phyloP scores from a whole-genome alignment of 1,140 invertebrate genomes.

The Venustaconcha ellipsiformis region DNA sequence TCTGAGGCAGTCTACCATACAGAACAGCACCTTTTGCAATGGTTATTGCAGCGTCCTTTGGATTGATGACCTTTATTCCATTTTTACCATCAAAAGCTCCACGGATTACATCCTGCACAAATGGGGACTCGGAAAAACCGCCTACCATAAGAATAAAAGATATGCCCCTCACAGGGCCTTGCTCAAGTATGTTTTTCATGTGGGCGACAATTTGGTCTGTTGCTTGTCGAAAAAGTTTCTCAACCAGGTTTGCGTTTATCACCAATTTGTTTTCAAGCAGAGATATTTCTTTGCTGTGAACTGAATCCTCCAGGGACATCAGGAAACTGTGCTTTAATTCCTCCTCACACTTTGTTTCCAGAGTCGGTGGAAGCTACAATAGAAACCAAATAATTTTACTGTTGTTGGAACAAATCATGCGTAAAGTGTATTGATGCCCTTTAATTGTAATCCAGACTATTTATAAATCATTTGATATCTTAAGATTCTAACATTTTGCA shows the following conservation, averaged over 20 bases:
- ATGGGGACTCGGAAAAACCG: slow-evolving; percentile 17
- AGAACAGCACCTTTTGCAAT: slow-evolving; percentile 21
- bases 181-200: slow-evolving; percentile 5
- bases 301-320: background rate
- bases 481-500: too few relatives aligned
- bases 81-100: background rate
- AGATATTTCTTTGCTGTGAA: background rate
- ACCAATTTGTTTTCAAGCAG: background rate
- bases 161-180: background rate
- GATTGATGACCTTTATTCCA: slow-evolving; percentile 1
- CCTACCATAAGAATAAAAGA: slow-evolving; percentile 17
- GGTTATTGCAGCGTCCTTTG: slow-evolving; percentile 6
- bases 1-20: slow-evolving; percentile 6
- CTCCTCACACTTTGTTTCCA: too few relatives aligned
- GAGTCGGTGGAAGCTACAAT: too few relatives aligned
- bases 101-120: slow-evolving; percentile 7
- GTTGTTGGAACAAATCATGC: too few relatives aligned
- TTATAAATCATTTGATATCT: too few relatives aligned
- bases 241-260: background rate
- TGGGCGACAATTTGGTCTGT: slow-evolving; percentile 1
- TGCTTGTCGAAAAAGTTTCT: slow-evolving; percentile 11
- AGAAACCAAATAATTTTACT: too few relatives aligned
- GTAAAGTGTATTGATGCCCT: too few relatives aligned
- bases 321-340: too few relatives aligned
- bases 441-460: too few relatives aligned